Base-by-base conservation (phyloP, 2,797 vertebrate species). In the Pangasius krempfi region DNA sequence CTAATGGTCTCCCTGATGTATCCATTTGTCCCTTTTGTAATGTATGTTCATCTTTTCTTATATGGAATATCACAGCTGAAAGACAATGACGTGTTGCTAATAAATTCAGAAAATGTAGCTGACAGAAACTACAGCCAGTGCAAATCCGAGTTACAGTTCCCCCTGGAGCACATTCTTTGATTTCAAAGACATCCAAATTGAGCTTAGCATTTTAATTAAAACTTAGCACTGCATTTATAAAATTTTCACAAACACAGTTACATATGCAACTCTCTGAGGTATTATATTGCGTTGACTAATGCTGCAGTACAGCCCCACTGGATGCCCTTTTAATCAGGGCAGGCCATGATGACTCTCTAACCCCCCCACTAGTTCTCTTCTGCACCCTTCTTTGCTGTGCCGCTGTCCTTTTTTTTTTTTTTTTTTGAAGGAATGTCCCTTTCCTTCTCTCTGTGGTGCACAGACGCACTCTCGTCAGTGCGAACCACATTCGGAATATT, bases 401-500 rank as follows among this genome's bases (percentile, higher is more conserved):
- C 20, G 84, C 89, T 87, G 90, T 83, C 85, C 89, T 56, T 88
- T 91, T 89, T 83, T 62, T 27, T 92, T 83, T 62, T 88, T 91
- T 89, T 83, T 62, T 16, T 92, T 93, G 81, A 68, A 90, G 95
- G 93, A 96, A 95, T 94, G 93, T 94, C 94, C 83, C 94, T 92
- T 95, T 96, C 56, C 93, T 95, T 94, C 94, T 92, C 88, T 92
- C 93, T 84, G 89, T 83, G 54, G 92, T 62, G 84, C 93, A 89
- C 92, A 92, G 93, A 90, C 76, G 52, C 89, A 93, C 91, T 91
- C 89, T 91, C 86, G 91, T 91, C 93, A 88, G 92, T 79, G 92
- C 91, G 91, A 95, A 95, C 95, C 96, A 94, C 93, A 89, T 90
- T 88, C 76, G 82, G 96, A 96, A 97, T 96, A 96, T 96, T 96